Base-by-base conservation (phyloP, 1,140 invertebrate species). In the Heliconius congener region DNA sequence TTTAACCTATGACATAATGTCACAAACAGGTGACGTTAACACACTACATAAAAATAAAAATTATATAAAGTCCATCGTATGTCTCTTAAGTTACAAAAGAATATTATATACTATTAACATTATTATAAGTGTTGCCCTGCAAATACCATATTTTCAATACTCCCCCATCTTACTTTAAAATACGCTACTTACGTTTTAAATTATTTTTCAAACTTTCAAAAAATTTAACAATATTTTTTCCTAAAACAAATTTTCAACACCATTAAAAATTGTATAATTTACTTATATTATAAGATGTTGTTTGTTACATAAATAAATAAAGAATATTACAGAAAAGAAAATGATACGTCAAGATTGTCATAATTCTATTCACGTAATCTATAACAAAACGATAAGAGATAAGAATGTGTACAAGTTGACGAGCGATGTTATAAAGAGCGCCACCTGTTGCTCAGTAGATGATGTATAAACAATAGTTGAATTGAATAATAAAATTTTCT, bases 381-480 rank as follows among this genome's bases (percentile, higher is more conserved):
- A 71, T 55, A 34, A 75, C 34, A 71, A 74, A 39, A 73, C 55
- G 73, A 79, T 57, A 79, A 74, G 57, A 76, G 37, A 73, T 70
- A 74, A 66, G 60, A 71, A 79, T 75, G 19, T 73, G 72, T 73
- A 23, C 52, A 9, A 50, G 42, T 72, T 71, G 34, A 77, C 27
- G 52, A 52, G 23, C 27, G 71, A 42, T 52, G 34, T 71, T 18
- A 23, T 23, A 13, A 60, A 39, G n/a, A 72, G 84, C 83, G 84
- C 85, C 83, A 83, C 75, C 84, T 87, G 70, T 85, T 82, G 82
- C 79, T 52, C 66, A 84, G 72, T 86, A 86, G 77, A 57, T 34
- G 18, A 37, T 23, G 27, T 27, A 30, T 66, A 27, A 66, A 66
- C 60, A 66, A 30, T 66, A 30, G 9, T 16, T 27, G 60, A 0